phyloP scores from a whole-genome alignment of 2,113 vertebrate genomes.

The Tylochromis polylepis region DNA sequence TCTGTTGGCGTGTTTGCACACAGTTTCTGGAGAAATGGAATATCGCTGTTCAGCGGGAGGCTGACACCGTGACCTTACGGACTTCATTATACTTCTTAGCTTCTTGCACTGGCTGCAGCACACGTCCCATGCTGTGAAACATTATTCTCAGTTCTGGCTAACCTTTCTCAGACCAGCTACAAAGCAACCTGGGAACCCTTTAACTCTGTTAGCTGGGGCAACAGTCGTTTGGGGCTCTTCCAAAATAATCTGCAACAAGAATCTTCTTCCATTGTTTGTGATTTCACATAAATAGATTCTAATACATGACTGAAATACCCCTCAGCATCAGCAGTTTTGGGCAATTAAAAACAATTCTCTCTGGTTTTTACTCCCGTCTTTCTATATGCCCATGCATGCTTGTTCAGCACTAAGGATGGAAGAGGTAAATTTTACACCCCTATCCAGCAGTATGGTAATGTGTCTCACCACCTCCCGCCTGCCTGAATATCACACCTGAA shows the following conservation, averaged over 20 bases:
- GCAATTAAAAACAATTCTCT: background rate
- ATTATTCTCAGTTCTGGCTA: slow-evolving; percentile 5
- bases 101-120: background rate
- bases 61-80: background rate
- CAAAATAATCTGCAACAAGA: background rate
- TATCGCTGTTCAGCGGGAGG: background rate
- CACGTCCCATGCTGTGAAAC: background rate
- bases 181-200: background rate
- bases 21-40: background rate
- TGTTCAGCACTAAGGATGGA: slow-evolving; percentile 79
- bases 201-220: background rate
- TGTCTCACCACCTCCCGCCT: slow-evolving; percentile 55
- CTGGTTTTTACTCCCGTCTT: background rate
- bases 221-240: background rate
- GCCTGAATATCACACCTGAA: slow-evolving; percentile 82
- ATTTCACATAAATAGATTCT: background rate
- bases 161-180: background rate
- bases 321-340: background rate
- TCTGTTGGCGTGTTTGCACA: background rate
- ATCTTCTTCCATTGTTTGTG: background rate
- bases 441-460: slow-evolving; percentile 81
- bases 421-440: slow-evolving; percentile 78
- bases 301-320: background rate
- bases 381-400: slow-evolving; percentile 25
- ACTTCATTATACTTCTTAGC: background rate